These are phyloP conservation scores for Elgaria multicarinata DNA, from an alignment of 2,113 vertebrate species.

Conservation along the genomic window DNA sequence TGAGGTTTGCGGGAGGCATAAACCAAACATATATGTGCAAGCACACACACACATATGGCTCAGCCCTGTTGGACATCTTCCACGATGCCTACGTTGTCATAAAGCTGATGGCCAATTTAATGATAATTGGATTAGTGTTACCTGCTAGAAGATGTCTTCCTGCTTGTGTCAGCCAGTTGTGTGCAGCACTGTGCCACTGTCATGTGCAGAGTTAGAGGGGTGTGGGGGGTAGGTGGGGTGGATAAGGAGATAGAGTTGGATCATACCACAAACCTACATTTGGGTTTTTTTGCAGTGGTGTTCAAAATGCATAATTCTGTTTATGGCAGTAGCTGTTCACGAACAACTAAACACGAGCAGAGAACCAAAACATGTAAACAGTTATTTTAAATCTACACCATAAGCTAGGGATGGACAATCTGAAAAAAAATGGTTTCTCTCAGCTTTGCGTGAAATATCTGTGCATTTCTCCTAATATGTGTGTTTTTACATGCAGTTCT, in stretches of 20 bases:
- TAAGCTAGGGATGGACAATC: not conserved
- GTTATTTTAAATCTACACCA: not conserved
- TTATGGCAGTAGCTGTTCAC: not conserved
- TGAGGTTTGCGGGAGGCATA: not conserved
- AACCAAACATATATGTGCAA: not conserved
- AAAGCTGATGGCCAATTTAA: not conserved
- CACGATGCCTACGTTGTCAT: not conserved
- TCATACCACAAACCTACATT: not conserved
- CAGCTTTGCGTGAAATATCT: no score
- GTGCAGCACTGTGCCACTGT: not conserved
- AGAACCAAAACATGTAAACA: not conserved
- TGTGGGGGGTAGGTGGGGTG: fast-evolving
- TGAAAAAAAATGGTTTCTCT: no score
- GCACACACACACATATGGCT: not conserved
- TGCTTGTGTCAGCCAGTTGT: not conserved
- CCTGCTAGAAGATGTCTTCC: not conserved
- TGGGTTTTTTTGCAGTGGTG: not conserved
- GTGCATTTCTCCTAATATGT: no score
- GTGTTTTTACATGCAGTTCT: no score
- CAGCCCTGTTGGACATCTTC: not conserved
- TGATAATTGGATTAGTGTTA: not conserved
- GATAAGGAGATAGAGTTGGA: not conserved
- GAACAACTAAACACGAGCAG: not conserved
- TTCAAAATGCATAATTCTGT: not conserved
- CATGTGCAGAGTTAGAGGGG: not conserved